A percentile compares a stretch with the other conserved stretches of the same genome.
These are phyloP conservation scores for Stegodyphus dumicola DNA, from an alignment of 1,140 invertebrate genomes.

Conservation along the genomic window DNA sequence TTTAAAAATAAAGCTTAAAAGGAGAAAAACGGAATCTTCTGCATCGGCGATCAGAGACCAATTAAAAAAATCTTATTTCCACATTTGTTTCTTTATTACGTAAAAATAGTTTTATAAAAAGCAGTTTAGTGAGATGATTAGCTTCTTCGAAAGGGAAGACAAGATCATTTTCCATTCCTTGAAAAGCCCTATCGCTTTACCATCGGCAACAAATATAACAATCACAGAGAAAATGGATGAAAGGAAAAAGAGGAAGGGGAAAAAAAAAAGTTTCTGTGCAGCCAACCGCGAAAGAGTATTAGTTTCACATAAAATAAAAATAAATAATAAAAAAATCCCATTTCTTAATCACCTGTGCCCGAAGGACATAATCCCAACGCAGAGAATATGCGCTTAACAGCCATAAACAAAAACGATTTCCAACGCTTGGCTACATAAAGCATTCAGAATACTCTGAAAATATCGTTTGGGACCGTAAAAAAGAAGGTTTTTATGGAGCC, in stretches of 20 bases:
- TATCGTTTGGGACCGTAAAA: conserved; percentile 45
- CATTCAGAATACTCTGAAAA: conserved; percentile 52
- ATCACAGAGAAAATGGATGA: no score
- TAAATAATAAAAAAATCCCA: conserved; percentile 34
- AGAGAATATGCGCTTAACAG: conserved; percentile 54
- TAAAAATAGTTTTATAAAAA: conserved; percentile 22
- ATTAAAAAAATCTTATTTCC: no score
- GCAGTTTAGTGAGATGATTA: conserved; percentile 5
- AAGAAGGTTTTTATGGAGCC: conserved; percentile 57
- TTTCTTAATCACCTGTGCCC: conserved; percentile 59
- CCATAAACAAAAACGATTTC: conserved; percentile 60
- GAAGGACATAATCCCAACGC: conserved; percentile 38
- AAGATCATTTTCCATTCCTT: conserved; percentile 6
- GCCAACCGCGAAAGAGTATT: conserved; percentile 53
- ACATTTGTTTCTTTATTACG: neutral
- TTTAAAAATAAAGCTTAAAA: no score
- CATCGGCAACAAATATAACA: conserved; percentile 48
- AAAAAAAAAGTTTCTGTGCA: conserved; percentile 17
- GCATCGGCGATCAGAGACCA: no score
- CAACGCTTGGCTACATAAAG: conserved; percentile 50
- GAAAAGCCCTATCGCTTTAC: neutral
- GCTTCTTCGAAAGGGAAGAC: conserved; percentile 18
- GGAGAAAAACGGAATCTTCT: no score
- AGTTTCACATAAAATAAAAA: conserved; percentile 43
- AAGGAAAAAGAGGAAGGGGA: conserved; percentile 17